Conservation (phyloP, 2,888 invertebrate genomes). For the Tachina grossa region DNA sequence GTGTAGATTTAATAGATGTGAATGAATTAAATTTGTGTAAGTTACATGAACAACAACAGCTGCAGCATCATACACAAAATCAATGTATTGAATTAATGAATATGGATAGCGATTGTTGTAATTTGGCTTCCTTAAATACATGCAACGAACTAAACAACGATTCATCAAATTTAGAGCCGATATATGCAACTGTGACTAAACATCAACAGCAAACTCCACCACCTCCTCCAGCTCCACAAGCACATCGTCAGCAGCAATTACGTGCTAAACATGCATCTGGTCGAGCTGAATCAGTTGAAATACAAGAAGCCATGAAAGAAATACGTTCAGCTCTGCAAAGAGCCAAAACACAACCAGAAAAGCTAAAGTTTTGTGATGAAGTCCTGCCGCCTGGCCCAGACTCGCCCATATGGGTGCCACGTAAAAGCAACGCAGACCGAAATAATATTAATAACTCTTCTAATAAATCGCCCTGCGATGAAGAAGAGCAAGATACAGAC, state of each 20-base stretch:
- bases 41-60: constrained; percentile 53
- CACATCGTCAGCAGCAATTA: constrained; percentile 69
- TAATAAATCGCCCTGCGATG: constrained; percentile 81
- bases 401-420: constrained; percentile 82
- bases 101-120: constrained; percentile 74
- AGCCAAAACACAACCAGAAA: constrained; percentile 82
- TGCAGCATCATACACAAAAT: constrained; percentile 70
- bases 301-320: constrained; percentile 89
- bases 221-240: constrained; percentile 85
- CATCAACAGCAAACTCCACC: constrained; percentile 83
- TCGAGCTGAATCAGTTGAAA: constrained; percentile 83
- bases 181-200: constrained; percentile 78
- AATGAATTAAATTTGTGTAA: constrained; percentile 55
- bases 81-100: constrained; percentile 72
- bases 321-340: constrained; percentile 90
- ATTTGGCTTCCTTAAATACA: constrained; percentile 72
- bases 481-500: constrained; percentile 97
- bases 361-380: constrained; percentile 81
- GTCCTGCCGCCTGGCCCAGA: constrained; percentile 79
- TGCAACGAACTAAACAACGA: constrained; percentile 73
- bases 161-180: constrained; percentile 77
- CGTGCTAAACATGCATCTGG: constrained; percentile 82
- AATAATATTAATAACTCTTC: constrained; percentile 50
- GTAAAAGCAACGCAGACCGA: constrained; percentile 72
- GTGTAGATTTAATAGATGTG: constrained; percentile 62